These are phyloP conservation scores for Lamprotornis superbus DNA, from an alignment of 2,113 vertebrate species.

Conservation along the genomic window DNA sequence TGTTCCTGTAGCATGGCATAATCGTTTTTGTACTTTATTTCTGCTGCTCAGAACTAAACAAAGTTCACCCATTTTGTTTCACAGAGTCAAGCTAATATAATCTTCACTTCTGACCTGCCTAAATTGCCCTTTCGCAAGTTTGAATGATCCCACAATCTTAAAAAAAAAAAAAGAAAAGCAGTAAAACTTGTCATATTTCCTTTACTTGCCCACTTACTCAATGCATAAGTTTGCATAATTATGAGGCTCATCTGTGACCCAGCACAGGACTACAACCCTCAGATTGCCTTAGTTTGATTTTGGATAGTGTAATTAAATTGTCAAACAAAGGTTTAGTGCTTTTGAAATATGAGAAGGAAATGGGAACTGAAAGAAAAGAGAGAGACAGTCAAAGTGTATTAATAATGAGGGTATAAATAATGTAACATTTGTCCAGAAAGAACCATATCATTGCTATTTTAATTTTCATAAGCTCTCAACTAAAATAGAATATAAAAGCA, in stretches of 20 bases:
- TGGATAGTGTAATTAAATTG: not conserved
- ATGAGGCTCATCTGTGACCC: not conserved
- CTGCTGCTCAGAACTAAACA: not conserved
- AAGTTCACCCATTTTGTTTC: not conserved
- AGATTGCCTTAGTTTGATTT: conserved; percentile 4
- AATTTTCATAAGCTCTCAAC: conserved; percentile 22
- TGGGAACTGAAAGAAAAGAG: not conserved
- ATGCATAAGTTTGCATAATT: not conserved
- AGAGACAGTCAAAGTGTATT: not conserved
- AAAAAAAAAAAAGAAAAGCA: not conserved
- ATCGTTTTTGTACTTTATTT: not conserved
- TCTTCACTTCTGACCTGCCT: not conserved
- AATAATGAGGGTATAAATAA: conserved; percentile 28
- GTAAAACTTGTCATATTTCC: not conserved
- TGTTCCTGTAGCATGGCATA: not conserved
- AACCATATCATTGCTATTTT: not conserved
- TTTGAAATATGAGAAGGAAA: not conserved
- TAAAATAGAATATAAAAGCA: not conserved
- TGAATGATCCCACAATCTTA: not conserved
- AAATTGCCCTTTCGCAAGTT: not conserved
- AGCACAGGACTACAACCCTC: not conserved
- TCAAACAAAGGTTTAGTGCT: not conserved
- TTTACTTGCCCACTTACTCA: not conserved
- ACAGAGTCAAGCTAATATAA: not conserved
- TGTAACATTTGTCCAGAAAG: not conserved